phyloP scores from a whole-genome alignment of 92 coral and sea anemone species.

The Epizoanthus fatuus region DNA sequence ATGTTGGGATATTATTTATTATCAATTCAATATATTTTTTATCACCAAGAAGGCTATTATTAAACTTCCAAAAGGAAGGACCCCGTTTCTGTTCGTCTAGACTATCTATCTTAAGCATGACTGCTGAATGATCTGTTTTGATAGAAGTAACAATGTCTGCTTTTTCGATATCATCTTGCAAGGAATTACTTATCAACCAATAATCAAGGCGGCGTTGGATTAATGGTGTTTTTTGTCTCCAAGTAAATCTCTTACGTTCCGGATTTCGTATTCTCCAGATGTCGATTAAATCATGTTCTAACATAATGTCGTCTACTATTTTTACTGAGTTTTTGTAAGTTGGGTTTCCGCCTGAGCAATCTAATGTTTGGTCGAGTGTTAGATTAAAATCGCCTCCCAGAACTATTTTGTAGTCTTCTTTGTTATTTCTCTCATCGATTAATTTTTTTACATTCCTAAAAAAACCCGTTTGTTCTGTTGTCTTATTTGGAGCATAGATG shows the following conservation, averaged over 20 bases:
- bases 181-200: neutral
- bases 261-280: slow-evolving; percentile 59
- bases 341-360: slow-evolving; percentile 54
- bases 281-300: slow-evolving; percentile 40
- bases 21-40: too few species aligned
- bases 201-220: neutral
- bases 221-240: slow-evolving; percentile 24
- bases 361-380: slow-evolving; percentile 26
- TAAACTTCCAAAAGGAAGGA: too few species aligned
- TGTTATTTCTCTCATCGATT: neutral
- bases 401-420: neutral
- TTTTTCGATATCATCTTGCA: neutral
- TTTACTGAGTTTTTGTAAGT: slow-evolving; percentile 34
- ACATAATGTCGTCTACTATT: slow-evolving; percentile 36
- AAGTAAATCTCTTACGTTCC: slow-evolving; percentile 39
- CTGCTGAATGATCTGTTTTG: too few species aligned
- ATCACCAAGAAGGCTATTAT: too few species aligned
- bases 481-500: slow-evolving; percentile 47
- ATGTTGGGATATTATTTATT: too few species aligned
- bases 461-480: slow-evolving; percentile 19
- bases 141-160: too few species aligned
- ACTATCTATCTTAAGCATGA: too few species aligned
- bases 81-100: too few species aligned
- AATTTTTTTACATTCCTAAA: neutral
- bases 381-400: slow-evolving; percentile 53